Base-by-base conservation (phyloP, 2,113 vertebrate species). In the Dipodomys merriami region DNA sequence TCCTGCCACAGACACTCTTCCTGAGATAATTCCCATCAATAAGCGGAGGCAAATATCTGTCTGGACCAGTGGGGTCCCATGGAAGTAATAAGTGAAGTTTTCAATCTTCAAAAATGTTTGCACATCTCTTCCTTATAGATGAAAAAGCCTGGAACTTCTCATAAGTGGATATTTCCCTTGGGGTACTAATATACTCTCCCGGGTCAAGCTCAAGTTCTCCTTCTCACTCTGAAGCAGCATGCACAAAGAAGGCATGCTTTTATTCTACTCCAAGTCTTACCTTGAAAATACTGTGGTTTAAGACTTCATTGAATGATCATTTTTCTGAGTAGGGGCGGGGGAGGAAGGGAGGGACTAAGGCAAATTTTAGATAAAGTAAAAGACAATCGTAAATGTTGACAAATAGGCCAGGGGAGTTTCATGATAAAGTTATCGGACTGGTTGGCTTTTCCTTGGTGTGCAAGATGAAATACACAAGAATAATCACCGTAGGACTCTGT, bases 71-170 rank as follows among this genome's bases (percentile, higher is more conserved):
- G 53, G 69, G 83, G 76, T 95, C 73, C 83, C 91, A 74, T 12
- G 35, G 78, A 96, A 86, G 88, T 93, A 94, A 95, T 95, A 96
- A 93, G 53, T 10, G 30, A 96, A 96, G 53, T 95, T 96, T 96
- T 82, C 93, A 94, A 88, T 94, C 85, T 95, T 95, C 71, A 92
- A 78, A 94, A 91, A 86, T 77, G 69, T 94, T 83, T 91, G 83
- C 92, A 71, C 35, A 23, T 92, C 79, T 91, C 64, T 96, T 29
- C 83, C 60, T 92, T 76, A 79, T 1, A 85, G 57, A 86, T 62
- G 80, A 86, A 91, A 94, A 94, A 46, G 1, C 4, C 81, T 71
- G 46, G 90, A 90, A 90, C 9, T 85, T 94, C 91, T 96, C 86
- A 53, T 80, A 62, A 91, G 33, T 86, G 25, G 60, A 10, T 86